These are phyloP conservation scores for Lynx canadensis DNA, from an alignment of 2,113 vertebrate species.

Conservation along the genomic window DNA sequence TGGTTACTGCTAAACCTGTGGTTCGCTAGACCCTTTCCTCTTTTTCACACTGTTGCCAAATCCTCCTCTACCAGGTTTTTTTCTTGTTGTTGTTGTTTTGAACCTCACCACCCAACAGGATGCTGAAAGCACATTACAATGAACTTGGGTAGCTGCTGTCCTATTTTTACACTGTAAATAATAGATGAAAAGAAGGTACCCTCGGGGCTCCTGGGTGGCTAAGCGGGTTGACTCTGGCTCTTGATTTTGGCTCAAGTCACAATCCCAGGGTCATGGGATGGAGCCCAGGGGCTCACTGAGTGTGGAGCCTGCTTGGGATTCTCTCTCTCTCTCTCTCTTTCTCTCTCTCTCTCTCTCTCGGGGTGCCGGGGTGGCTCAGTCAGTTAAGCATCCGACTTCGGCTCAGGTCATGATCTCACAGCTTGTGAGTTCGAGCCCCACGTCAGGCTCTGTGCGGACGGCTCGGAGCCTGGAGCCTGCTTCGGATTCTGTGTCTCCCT, in stretches of 20 bases:
- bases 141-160: neutral
- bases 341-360: too few relatives aligned
- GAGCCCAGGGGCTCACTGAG: neutral
- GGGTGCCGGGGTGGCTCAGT: too few relatives aligned
- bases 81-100: neutral
- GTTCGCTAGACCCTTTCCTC: neutral
- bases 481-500: too few relatives aligned
- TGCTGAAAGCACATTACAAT: neutral
- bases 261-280: neutral
- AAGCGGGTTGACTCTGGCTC: neutral
- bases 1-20: neutral
- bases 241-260: neutral
- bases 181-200: neutral
- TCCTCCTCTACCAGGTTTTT: neutral
- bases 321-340: neutral
- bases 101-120: neutral
- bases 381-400: too few relatives aligned
- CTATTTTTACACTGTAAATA: neutral
- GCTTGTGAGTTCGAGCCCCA: too few relatives aligned
- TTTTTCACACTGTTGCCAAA: conserved; percentile 5
- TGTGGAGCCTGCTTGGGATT: neutral
- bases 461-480: too few relatives aligned
- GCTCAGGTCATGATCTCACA: too few relatives aligned
- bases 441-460: fast-evolving
- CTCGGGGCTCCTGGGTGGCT: neutral